Conservation (phyloP, 2,113 vertebrate species). For the Callorhinus ursinus region DNA sequence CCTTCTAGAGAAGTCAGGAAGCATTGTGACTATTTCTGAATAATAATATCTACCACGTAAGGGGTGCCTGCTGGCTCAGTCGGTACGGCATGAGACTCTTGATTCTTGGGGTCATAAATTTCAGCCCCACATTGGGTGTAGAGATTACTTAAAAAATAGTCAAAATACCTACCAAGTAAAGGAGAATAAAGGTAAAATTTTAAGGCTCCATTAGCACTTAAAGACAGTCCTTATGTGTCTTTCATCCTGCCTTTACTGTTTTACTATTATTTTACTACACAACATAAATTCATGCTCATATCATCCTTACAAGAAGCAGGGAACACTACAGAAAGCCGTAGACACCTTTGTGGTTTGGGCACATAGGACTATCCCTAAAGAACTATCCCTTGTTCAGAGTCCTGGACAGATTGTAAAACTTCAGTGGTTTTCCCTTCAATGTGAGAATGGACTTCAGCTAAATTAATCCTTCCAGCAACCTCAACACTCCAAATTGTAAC, state of each 20-base stretch:
- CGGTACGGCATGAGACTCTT: background rate
- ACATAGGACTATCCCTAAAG: too few relatives aligned
- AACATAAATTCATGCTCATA: background rate
- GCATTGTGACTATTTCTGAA: background rate
- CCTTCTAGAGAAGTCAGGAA: rapidly evolving
- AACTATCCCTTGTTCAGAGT: background rate
- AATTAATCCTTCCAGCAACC: background rate
- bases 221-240: background rate
- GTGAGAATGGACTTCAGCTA: background rate
- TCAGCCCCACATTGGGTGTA: too few relatives aligned
- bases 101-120: background rate
- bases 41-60: background rate
- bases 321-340: rapidly evolving
- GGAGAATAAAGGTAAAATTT: background rate
- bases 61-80: background rate
- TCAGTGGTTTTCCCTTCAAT: background rate
- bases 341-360: background rate
- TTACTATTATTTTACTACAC: background rate
- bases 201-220: background rate
- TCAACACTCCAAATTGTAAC: background rate
- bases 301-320: background rate
- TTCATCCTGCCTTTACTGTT: background rate
- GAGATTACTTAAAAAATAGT: background rate
- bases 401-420: background rate
- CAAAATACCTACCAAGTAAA: background rate